Base-by-base conservation (phyloP, 2,113 vertebrate genomes). In the Romanogobio albipinnatus region DNA sequence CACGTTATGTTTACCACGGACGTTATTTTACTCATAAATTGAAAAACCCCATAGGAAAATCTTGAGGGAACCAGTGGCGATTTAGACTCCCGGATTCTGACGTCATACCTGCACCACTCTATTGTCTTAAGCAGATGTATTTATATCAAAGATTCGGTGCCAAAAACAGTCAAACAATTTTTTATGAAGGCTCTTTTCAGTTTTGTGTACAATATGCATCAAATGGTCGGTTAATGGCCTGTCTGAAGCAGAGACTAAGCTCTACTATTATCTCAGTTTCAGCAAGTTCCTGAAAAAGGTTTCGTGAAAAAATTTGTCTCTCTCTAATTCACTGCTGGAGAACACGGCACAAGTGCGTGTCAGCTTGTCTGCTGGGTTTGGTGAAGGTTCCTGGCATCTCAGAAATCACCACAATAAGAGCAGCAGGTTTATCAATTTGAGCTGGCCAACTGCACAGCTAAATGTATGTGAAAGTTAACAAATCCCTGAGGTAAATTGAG, bases 381-480 rank as follows among this genome's bases (percentile, higher is more conserved):
- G 82, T 70, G 49, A 87, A 82, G 66, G 33, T 81, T 59, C 61
- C 29, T 53, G 86, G 75, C 80, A 26, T 45, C 45, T 45, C 66
- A 90, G 93, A 85, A 90, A 90, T 84, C 83, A 93, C 91, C 91
- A 92, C 94, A 91, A 89, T 90, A 89, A 89, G 87, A 94, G 93
- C 92, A 94, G 95, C 95, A 96, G 93, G 94, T 96, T 95, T 96
- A 96, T 96, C 95, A 96, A 95, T 95, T 95, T 95, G 93, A 96
- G 92, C 94, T 94, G 94, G 94, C 93, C 94, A 95, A 95, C 93
- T 95, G 94, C 93, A 95, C 93, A 92, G 93, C 94, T 96, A 96
- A 96, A 96, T 93, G 94, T 92, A 96, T 95, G 95, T 96, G 95
- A 96, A 96, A 96, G 94, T 95, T 96, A 96, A 96, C 96, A 96